phyloP scores from a whole-genome alignment of 2,113 vertebrate species.

The Macrotus californicus region DNA sequence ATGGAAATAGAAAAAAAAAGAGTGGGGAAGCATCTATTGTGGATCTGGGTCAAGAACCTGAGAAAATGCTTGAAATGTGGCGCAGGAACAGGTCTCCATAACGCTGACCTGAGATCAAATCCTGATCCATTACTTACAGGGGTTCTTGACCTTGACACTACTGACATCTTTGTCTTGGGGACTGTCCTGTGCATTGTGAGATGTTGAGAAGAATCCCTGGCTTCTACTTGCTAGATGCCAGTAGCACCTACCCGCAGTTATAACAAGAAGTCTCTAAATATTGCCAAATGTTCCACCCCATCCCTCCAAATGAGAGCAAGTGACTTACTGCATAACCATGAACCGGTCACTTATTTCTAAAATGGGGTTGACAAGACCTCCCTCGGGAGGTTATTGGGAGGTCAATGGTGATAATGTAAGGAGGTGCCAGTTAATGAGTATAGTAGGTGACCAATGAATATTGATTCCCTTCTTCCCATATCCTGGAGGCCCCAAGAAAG shows the following conservation, averaged over 20 bases:
- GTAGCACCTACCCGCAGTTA: background rate
- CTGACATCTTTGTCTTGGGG: background rate
- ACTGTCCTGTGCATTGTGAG: background rate
- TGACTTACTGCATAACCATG: background rate
- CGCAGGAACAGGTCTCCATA: background rate
- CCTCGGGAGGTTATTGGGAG: background rate
- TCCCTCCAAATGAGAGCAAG: background rate
- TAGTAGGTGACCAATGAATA: background rate
- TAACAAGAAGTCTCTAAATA: background rate
- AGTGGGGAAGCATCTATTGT: background rate
- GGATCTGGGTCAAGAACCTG: background rate
- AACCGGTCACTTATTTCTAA: background rate
- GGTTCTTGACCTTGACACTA: background rate
- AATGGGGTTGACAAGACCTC: background rate
- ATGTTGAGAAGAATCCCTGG: background rate
- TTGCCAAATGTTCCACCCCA: background rate
- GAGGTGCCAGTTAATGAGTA: background rate
- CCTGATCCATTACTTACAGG: background rate
- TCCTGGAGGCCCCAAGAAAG: background rate
- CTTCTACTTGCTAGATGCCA: background rate
- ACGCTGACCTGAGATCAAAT: background rate
- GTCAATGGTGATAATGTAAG: background rate
- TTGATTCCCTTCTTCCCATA: background rate
- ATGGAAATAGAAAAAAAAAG: background rate
- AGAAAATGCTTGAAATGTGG: background rate